Evolutionary conservation across 2,888 invertebrate species (phyloP), one percentile per base, ranked within the genome.

Genomic region (Ormyrus rosae): DNA sequence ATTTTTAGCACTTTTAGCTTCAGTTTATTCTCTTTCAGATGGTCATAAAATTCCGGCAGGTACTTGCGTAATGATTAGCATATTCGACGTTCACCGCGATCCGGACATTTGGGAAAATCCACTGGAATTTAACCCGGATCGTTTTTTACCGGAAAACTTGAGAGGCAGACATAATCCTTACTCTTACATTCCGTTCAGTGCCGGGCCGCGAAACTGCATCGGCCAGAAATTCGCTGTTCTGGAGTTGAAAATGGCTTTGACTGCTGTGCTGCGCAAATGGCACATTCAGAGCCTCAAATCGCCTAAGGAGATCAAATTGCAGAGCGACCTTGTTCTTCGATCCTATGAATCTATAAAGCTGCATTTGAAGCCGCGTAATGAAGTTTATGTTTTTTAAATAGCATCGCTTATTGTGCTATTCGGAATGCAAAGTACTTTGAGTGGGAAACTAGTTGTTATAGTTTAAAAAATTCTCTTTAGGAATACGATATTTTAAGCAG

Each of bases 81-180:
- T 91, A 50, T 92, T 91, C 82, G 89, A 92, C 73, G 86, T 92
- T 61, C 92, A 92, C 85, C 91, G 91, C 46, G 90, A 92, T 85
- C 91, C 91, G 0, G 87, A 88, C 2, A 85, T 91, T 46, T 93
- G 91, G 85, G 91, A 92, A 6, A 86, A 93, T 65, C 92, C 93
- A n/a, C 84, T 89, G 19, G 88, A 87, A 81, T 92, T 91, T 81
- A 90, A 91, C 83, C 91, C 91, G 2, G 91, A 91, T 60, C 85
- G 91, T 80, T 91, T 92, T 85, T 84, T 91, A 46, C 89, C 90
- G 0, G 91, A 91, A 83, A 91, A 91, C 64, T 81, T 78, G 0
- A 82, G 80, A 67, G 82, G 81, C 6, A 83, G 88, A 64, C 34
- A 34, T 2, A 87, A 89, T 84, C 87, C 88, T 0, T 90, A 86